Conservation (phyloP, 2,113 vertebrate species). For the Eudyptes chrysolophus region DNA sequence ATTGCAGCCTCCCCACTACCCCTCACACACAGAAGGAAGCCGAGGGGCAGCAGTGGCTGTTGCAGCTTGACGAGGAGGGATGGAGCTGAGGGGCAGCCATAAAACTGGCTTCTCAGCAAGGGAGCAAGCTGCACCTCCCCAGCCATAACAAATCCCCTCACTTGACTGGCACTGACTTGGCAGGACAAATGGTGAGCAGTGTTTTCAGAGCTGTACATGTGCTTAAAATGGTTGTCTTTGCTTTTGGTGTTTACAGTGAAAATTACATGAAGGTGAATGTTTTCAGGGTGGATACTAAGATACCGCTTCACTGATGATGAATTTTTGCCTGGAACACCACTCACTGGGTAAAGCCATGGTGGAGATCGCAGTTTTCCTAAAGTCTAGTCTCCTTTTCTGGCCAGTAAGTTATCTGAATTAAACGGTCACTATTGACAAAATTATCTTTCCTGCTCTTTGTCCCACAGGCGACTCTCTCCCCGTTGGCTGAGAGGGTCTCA, state of each 20-base stretch:
- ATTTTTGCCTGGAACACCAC: not conserved
- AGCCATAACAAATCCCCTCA: not conserved
- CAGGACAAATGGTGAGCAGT: not conserved
- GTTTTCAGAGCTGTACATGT: not conserved
- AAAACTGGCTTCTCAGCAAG: accelerated
- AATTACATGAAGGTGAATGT: not conserved
- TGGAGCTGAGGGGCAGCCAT: not conserved
- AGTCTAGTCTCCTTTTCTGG: slow-evolving; percentile 86
- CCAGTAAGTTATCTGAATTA: slow-evolving; percentile 71
- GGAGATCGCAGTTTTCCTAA: slow-evolving; percentile 56
- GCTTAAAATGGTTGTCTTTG: not conserved
- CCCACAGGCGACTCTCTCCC: slow-evolving; percentile 68
- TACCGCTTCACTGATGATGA: not conserved
- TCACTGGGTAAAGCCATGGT: not conserved
- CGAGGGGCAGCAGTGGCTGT: accelerated
- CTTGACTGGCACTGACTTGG: not conserved
- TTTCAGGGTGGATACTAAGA: not conserved
- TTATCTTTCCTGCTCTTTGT: slow-evolving; percentile 75
- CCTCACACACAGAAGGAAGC: not conserved
- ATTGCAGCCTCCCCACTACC: not conserved
- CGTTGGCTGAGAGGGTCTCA: slow-evolving; percentile 54
- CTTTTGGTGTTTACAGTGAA: not conserved
- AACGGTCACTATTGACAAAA: slow-evolving; percentile 66
- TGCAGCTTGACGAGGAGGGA: not conserved
- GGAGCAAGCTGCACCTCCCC: not conserved